These are phyloP conservation scores for Euura lappo DNA, from an alignment of 1,140 invertebrate genomes.

Conservation along the genomic window DNA sequence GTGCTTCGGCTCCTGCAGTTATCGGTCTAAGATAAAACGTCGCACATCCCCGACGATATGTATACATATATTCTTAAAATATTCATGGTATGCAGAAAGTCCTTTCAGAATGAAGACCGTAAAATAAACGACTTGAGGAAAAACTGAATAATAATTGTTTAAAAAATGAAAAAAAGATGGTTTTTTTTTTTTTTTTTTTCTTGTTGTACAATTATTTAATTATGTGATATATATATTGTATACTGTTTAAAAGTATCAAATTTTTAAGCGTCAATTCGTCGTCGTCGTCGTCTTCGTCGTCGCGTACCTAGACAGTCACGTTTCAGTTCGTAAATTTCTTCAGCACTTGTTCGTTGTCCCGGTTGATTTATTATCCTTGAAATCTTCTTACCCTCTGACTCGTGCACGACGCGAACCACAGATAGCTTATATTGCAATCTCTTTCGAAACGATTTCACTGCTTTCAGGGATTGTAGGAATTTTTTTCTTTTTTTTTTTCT, in stretches of 20 bases:
- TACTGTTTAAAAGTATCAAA: no score
- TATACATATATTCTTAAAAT: not conserved
- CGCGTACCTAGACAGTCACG: not conserved
- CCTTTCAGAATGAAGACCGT: not conserved
- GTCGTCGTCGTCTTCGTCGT: not conserved
- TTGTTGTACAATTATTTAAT: no score
- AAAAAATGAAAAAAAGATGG: not conserved
- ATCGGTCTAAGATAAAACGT: not conserved
- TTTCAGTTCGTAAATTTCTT: no score
- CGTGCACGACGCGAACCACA: no score
- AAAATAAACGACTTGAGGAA: not conserved
- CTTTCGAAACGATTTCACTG: no score
- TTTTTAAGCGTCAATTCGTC: not conserved
- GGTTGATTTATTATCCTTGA: no score
- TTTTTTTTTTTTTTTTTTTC: not conserved
- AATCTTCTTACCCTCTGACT: no score
- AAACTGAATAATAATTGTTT: not conserved
- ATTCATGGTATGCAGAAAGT: constrained; percentile 1
- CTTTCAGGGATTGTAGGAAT: no score
- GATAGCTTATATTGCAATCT: no score
- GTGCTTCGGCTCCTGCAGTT: not conserved
- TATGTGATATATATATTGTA: no score
- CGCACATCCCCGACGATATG: not conserved
- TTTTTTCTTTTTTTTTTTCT: no score
- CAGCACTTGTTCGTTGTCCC: no score